Conservation (phyloP, 2,888 invertebrate genomes). For the Homarus gammarus region DNA sequence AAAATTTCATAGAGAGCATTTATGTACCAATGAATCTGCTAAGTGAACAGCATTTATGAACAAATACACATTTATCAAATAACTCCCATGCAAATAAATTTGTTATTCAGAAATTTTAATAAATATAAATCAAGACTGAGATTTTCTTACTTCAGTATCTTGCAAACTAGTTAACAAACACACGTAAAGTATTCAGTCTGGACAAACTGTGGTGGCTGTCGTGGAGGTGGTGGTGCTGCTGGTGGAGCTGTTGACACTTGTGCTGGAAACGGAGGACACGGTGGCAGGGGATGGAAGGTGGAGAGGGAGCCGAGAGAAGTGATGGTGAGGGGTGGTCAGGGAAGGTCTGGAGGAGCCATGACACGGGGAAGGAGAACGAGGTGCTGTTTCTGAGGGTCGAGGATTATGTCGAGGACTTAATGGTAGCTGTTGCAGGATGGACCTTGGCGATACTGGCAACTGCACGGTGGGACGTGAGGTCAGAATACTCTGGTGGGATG, state of each 20-base stretch:
- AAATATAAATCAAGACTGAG: not conserved
- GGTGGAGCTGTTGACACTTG: not conserved
- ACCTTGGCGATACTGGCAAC: slow-evolving; percentile 18
- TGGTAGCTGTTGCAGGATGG: slow-evolving; percentile 28
- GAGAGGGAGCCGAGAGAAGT: slow-evolving; percentile 18
- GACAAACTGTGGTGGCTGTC: slow-evolving; percentile 13
- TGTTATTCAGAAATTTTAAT: not conserved
- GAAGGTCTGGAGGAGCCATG: slow-evolving; percentile 1
- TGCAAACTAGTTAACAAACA: not conserved
- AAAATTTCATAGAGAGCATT: too few species aligned
- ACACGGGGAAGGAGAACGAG: slow-evolving; percentile 10
- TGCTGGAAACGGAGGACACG: not conserved
- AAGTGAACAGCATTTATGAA: not conserved
- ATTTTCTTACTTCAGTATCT: not conserved
- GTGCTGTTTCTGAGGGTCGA: slow-evolving; percentile 9
- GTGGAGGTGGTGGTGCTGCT: not conserved
- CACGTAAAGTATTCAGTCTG: not conserved
- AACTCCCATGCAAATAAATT: not conserved
- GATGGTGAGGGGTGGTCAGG: not conserved
- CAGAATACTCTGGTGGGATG: slow-evolving; percentile 21
- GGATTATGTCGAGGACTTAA: slow-evolving; percentile 17
- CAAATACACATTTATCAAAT: not conserved
- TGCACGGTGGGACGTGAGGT: slow-evolving; percentile 2
- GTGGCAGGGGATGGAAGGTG: slow-evolving; percentile 5
- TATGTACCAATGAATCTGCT: too few species aligned